Evolutionary conservation across 2,113 vertebrate species (phyloP), one percentile per base, ranked within the genome.

Genomic region (Tiliqua scincoides): DNA sequence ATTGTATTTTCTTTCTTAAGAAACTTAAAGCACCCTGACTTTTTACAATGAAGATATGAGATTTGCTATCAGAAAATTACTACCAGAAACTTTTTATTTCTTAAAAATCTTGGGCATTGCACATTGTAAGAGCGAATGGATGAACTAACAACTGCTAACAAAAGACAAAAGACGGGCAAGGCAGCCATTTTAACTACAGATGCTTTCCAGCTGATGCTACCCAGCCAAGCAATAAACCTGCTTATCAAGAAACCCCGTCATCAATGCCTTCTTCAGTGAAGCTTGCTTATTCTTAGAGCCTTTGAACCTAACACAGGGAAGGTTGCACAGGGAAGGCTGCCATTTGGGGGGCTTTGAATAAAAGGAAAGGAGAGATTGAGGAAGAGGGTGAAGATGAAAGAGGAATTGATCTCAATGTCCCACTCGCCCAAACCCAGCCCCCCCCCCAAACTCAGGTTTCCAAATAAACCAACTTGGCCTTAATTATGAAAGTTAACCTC

Each of bases 321-420:
- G 35, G 15, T 17, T 57, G 54, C 35, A 37, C 6, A 32, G 67
- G 11, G 57, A 61, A 18, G 15, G 52, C 48, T 21, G n/a, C 43
- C 9, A 62, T 62, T 62, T 62, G 27, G 32, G 27, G 25, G 27
- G 25, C 27, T 40, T 12, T 20, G 23, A 71, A 48, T 43, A 81
- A 54, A 79, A 84, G 91, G 93, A 91, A 95, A 94, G 87, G 87
- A 86, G 91, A 88, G 88, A 92, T 82, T 88, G 86, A 79, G 80
- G 90, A 89, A 74, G 11, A 65, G 35, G 25, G 72, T 65, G 67
- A 83, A 68, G 68, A 4, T 57, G 75, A 15, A 43, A 18, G 35
- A 15, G 35, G 54, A 12, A 0, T 17, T 5, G 32, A 68, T 8
- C 48, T 21, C 32, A 48, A 43, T 21, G 18, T 6, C 82, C 32